These are phyloP conservation scores for Nezara viridula DNA, from an alignment of 2,888 invertebrate genomes.

Conservation along the genomic window DNA sequence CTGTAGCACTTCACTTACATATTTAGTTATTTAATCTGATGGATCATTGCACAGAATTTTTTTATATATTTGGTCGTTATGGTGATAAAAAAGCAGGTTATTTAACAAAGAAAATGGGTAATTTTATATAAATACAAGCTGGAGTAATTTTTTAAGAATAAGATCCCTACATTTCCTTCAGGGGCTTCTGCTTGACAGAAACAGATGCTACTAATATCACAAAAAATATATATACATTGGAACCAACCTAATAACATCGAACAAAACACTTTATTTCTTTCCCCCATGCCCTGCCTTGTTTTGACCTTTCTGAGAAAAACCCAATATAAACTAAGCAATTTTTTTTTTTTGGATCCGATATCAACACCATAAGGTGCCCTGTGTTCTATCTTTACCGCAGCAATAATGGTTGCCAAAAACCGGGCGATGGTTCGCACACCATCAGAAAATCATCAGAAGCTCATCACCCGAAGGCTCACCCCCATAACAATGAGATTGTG, in stretches of 20 bases:
- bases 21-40: too few species aligned
- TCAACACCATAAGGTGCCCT: slow-evolving; percentile 24
- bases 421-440: neutral
- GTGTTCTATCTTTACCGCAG: slow-evolving; percentile 32
- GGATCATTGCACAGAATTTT: too few species aligned
- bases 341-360: neutral
- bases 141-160: too few species aligned
- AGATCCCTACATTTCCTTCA: too few species aligned
- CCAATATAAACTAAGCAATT: neutral
- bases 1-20: too few species aligned
- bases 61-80: neutral
- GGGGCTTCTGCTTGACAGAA: neutral
- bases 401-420: slow-evolving; percentile 26
- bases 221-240: neutral
- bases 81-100: neutral
- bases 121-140: too few species aligned
- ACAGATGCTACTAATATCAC: neutral
- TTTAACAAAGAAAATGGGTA: neutral
- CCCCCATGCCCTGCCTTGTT: neutral
- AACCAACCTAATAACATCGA: neutral
- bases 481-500: slow-evolving; percentile 48
- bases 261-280: neutral
- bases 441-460: slow-evolving; percentile 48
- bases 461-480: slow-evolving; percentile 17
- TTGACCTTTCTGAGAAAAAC: neutral